Evolutionary conservation across 2,888 invertebrate genomes (phyloP).

Genomic region (Muscina levida): DNA sequence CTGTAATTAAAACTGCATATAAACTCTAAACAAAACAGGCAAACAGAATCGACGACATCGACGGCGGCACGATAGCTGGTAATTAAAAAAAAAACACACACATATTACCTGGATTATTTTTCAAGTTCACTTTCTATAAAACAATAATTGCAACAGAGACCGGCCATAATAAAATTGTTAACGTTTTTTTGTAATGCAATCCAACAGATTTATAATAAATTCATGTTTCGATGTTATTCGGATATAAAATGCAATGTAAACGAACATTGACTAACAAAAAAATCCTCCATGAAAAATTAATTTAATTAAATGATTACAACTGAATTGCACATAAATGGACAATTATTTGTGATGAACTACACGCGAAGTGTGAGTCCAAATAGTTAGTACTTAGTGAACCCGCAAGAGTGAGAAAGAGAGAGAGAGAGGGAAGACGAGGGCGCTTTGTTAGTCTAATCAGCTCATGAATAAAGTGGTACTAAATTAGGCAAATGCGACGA

Average conservation of each 20-base stretch:
- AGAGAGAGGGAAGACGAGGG: background rate
- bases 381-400: no score
- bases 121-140: constrained; percentile 61
- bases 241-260: constrained; percentile 4
- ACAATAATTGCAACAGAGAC: constrained; percentile 22
- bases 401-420: no score
- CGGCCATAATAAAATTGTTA: background rate
- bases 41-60: constrained; percentile 3
- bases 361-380: constrained; percentile 41
- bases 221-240: background rate
- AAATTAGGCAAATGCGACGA: no score
- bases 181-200: constrained; percentile 1
- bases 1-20: constrained; percentile 57
- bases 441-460: background rate
- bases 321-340: constrained; percentile 63
- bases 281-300: constrained; percentile 55
- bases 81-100: constrained; percentile 54
- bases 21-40: constrained; percentile 13
- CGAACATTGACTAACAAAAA: background rate
- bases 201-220: background rate
- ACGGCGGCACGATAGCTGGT: constrained; percentile 51
- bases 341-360: constrained; percentile 52
- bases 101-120: constrained; percentile 49
- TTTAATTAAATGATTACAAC: constrained; percentile 62
- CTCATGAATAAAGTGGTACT: background rate